Evolutionary conservation across 2,888 invertebrate genomes (phyloP), one percentile per base, ranked within the genome.

Genomic region (Dolichopus griseipennis): DNA sequence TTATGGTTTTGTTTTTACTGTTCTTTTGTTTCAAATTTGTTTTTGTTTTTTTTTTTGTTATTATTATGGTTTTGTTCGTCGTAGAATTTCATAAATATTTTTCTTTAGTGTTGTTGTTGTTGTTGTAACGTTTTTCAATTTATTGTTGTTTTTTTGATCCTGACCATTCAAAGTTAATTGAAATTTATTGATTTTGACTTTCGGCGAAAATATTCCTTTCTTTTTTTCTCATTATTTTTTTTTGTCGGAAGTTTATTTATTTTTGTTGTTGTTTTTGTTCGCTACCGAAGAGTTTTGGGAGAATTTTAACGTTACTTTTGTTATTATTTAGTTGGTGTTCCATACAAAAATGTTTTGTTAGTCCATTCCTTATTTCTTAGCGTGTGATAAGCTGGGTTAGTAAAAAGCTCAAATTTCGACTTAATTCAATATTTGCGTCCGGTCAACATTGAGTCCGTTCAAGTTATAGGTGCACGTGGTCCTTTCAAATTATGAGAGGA

Each of bases 131-230:
- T 9, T 52, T 52, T 52, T 37, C 37, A 37, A 18, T 52, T 18
- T 6, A 2, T 52, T 15, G 2, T 52, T 15, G 52, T 52, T 6
- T 6, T 27, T 63, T 63, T 63, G 22, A 18, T 10, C 18, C 27
- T 63, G 63, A 15, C 27, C 27, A 63, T 27, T 33, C 63, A 27
- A 27, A 63, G 63, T 63, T 63, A 63, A 63, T 63, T 63, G 27
- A 63, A 63, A 63, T 33, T 63, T 63, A 63, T 63, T 63, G 63
- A 63, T 63, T 63, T 63, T 63, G 63, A 63, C 63, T 63, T 63
- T 27, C 22, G 63, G 63, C 63, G 8, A 37, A 37, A 63, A 63
- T 63, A 10, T 63, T 62, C 2, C 22, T 9, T 21, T 20, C 2
- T 62, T 9, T 21, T 20, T 61, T 61, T 7, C 21, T 61, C 21